Base-by-base conservation (phyloP, 1,140 invertebrate genomes). In the Wiebesia pumilae region DNA sequence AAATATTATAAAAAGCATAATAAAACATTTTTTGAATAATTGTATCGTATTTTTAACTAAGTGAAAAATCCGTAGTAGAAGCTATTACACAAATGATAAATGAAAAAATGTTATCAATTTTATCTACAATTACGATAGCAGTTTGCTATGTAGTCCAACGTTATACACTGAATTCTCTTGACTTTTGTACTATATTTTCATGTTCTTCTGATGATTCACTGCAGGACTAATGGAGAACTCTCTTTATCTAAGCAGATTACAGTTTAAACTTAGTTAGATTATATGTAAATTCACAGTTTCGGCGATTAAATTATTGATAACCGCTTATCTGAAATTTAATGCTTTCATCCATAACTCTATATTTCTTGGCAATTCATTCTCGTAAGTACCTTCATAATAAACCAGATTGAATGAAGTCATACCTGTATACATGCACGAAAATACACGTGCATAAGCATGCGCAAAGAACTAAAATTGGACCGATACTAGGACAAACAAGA, bases 181-280 rank as follows among this genome's bases (percentile, higher is more conserved):
- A 54, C 47, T 58, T 40, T 58, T 21, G 19, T 58, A 54, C 12
- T 1, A 38, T 38, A 71, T 71, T 82, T 33, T n/a, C 38, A 71
- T 71, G 16, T 79, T 19, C 51, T 79, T 30, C 77, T 58, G 16
- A 35, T 58, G 9, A 47, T 81, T 43, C 38, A 40, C n/a, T 47
- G 47, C n/a, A 21, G 65, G 30, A 71, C 43, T 83, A 81, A 81
- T 81, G 35, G 58, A 81, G 43, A 81, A 47, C 33, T 81, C 58
- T n/a, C 58, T 81, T 38, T 43, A 67, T 81, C 35, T 3, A 35
- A 24, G 12, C 19, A 12, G 33, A 81, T 65, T 38, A 38, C 33
- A 47, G 1, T 51, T n/a, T 3, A 47, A 77, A 77, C 9, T 77
- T 24, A 12, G 24, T 16, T 38, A 30, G 43, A 82, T 51, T 4